A percentile compares a stretch with the other conserved stretches of the same genome.
phyloP scores from a whole-genome alignment of 1,140 invertebrate genomes.

The Diprion similis region DNA sequence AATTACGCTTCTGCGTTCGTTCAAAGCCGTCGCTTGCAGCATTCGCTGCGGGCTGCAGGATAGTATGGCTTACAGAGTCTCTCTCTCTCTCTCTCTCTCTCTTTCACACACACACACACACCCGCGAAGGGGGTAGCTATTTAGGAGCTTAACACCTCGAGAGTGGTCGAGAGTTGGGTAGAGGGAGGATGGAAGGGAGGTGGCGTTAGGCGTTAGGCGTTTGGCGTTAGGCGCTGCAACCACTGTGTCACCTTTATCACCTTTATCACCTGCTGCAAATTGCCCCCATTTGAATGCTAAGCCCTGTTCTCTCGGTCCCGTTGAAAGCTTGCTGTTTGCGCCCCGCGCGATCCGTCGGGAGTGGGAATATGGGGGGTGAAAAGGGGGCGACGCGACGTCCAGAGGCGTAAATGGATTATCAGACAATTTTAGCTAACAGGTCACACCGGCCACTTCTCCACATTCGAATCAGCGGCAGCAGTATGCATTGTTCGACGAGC shows the following conservation, averaged over 20 bases:
- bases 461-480: not conserved
- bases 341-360: too few relatives aligned
- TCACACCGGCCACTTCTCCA: not conserved
- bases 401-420: conserved; percentile 49
- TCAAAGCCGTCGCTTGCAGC: not conserved
- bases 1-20: not conserved
- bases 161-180: conserved; percentile 31
- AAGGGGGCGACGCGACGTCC: not conserved
- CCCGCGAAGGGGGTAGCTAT: conserved; percentile 51
- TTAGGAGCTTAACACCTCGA: conserved; percentile 58
- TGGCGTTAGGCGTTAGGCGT: conserved; percentile 23
- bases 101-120: too few relatives aligned
- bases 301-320: conserved; percentile 32
- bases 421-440: conserved; percentile 38
- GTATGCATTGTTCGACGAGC: not conserved
- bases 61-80: conserved; percentile 33
- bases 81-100: conserved; percentile 15
- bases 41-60: not conserved
- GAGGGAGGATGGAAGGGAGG: conserved; percentile 25
- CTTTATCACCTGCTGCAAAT: conserved; percentile 63
- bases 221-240: conserved; percentile 36
- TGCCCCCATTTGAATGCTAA: conserved; percentile 61
- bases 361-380: not conserved
- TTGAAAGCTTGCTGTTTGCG: conserved; percentile 54
- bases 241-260: conserved; percentile 61